phyloP scores from a whole-genome alignment of 2,113 vertebrate species.

The Triplophysa tibetana region DNA sequence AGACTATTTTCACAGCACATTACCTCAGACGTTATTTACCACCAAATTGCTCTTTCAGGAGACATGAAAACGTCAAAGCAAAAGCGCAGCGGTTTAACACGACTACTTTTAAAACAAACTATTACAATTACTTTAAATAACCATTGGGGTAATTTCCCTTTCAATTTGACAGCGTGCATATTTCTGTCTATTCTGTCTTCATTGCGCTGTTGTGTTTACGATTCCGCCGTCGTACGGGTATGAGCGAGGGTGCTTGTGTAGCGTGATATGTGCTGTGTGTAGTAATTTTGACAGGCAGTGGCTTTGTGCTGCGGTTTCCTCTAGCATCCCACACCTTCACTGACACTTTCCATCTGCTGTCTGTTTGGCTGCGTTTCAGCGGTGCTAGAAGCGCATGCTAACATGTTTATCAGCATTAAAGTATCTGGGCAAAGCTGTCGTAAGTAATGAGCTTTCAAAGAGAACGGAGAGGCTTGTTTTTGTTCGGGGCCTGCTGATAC shows the following conservation, averaged over 20 bases:
- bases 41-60: conserved; percentile 16
- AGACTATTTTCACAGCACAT: conserved; percentile 28
- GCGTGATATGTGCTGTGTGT: conserved; percentile 38
- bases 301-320: conserved; percentile 42
- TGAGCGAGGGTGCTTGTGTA: conserved; percentile 10
- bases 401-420: conserved; percentile 53
- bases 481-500: conserved; percentile 36
- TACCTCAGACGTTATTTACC: conserved; percentile 28
- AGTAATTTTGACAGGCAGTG: conserved; percentile 42
- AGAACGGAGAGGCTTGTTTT: conserved; percentile 36
- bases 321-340: conserved; percentile 38
- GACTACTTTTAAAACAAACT: conserved; percentile 26
- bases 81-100: conserved; percentile 31
- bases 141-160: conserved; percentile 19
- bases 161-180: conserved; percentile 4
- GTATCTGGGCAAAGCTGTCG: conserved; percentile 45
- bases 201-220: conserved; percentile 20
- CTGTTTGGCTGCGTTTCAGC: conserved; percentile 58
- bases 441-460: conserved; percentile 55
- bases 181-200: conserved; percentile 8
- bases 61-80: conserved; percentile 27
- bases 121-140: conserved; percentile 35
- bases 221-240: conserved; percentile 4
- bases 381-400: conserved; percentile 32
- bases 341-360: conserved; percentile 58